Percentiles rank a stretch among this genome's conserved stretches.
Evolutionary conservation across 2,113 vertebrate species (phyloP).

Genomic region (Hyperopisus bebe): DNA sequence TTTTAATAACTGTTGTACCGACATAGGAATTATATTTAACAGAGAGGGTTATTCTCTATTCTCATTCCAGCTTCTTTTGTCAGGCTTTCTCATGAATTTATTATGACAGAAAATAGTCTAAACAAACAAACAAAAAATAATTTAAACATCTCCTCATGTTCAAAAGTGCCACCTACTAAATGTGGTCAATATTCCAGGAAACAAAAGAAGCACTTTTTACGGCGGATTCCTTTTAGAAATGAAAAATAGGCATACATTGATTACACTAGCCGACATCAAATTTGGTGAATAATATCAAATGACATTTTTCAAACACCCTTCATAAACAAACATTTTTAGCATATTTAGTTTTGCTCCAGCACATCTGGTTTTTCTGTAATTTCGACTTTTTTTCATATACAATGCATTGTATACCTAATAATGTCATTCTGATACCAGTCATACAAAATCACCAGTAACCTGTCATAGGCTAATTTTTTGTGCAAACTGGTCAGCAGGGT

Average conservation of each 20-base stretch:
- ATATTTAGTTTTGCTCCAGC: too few relatives aligned
- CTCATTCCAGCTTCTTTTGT: neutral
- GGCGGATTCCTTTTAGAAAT: neutral
- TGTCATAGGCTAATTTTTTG: too few relatives aligned
- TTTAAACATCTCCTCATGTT: neutral
- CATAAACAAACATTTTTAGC: too few relatives aligned
- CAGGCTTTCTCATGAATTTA: neutral
- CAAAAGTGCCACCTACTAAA: neutral
- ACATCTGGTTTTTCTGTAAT: too few relatives aligned
- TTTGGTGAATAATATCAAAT: too few relatives aligned
- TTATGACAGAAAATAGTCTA: neutral
- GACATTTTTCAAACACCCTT: too few relatives aligned
- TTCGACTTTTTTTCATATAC: too few relatives aligned
- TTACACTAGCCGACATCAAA: neutral
- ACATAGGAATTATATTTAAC: neutral
- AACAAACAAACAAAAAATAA: neutral
- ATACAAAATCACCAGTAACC: too few relatives aligned
- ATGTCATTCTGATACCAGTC: too few relatives aligned
- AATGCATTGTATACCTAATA: too few relatives aligned
- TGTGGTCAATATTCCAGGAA: neutral
- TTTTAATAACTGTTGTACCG: neutral
- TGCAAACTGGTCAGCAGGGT: too few relatives aligned
- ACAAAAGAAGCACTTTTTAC: neutral
- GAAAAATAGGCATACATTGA: neutral
- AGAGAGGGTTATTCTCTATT: neutral